These are phyloP conservation scores for Motacilla tschutschensis DNA, from an alignment of 2,113 vertebrate species.

Conservation along the genomic window DNA sequence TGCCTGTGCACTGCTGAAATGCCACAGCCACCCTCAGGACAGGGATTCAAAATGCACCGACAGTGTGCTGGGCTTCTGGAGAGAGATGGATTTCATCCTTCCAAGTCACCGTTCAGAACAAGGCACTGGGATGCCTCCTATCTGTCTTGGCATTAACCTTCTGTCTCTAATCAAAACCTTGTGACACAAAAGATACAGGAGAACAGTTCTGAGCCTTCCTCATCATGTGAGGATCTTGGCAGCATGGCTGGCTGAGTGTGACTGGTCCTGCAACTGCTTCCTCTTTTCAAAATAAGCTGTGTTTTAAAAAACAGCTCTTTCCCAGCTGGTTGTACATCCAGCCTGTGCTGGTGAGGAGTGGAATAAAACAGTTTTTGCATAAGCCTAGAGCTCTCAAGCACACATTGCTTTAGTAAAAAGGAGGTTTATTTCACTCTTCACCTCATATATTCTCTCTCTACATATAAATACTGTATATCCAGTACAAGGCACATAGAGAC, in stretches of 20 bases:
- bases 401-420: neutral
- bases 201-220: neutral
- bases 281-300: neutral
- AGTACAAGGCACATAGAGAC: conserved; percentile 74
- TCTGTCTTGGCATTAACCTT: conserved; percentile 18
- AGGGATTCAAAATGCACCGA: neutral
- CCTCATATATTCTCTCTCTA: conserved; percentile 70
- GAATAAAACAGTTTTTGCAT: neutral
- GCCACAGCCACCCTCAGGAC: conserved; percentile 43
- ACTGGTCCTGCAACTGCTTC: neutral
- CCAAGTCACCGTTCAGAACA: conserved; percentile 6
- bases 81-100: conserved; percentile 39
- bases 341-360: conserved; percentile 2
- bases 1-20: conserved; percentile 37
- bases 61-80: neutral
- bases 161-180: conserved; percentile 47
- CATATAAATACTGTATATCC: conserved; percentile 82
- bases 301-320: neutral
- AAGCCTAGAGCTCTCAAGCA: neutral
- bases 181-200: conserved; percentile 3
- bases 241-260: neutral
- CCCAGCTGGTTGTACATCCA: neutral
- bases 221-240: neutral
- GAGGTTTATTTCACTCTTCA: conserved; percentile 34
- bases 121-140: neutral